Evolutionary conservation across 2,113 vertebrate genomes (phyloP).

Genomic region (Calyptommatus sinebrachiatus): DNA sequence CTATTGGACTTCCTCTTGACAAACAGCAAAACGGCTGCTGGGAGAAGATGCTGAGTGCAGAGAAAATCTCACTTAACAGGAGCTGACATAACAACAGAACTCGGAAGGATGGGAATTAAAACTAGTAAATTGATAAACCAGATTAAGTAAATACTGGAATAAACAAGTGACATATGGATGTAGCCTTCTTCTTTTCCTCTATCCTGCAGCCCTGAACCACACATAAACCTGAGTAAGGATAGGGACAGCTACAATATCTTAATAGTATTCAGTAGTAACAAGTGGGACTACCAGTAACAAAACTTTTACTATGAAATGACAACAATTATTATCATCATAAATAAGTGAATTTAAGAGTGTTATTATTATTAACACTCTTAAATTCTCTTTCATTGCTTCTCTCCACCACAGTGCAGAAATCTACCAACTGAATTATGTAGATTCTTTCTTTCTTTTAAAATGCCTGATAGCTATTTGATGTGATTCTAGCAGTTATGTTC

Average conservation of each 20-base stretch:
- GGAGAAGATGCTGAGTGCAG: no score
- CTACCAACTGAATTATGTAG: constrained; percentile 31
- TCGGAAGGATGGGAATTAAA: no score
- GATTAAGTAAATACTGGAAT: no score
- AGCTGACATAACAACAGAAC: no score
- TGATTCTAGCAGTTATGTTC: constrained; percentile 49
- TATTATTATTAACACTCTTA: background rate
- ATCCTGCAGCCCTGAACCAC: background rate
- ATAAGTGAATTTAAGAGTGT: no score
- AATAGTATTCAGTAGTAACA: background rate
- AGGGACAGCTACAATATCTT: constrained; percentile 13
- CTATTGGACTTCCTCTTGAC: no score
- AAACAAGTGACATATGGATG: no score
- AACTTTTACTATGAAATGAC: constrained; percentile 19
- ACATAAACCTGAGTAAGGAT: background rate
- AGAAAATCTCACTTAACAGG: no score
- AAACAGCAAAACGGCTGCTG: no score
- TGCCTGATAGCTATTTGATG: constrained; percentile 45
- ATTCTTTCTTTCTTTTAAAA: constrained; percentile 37
- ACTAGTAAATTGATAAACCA: no score
- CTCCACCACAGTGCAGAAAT: constrained; percentile 11
- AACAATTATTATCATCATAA: background rate
- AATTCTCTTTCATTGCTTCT: background rate
- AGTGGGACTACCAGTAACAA: background rate
- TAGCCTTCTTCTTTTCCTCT: background rate